phyloP scores from a whole-genome alignment of 2,113 vertebrate genomes.

The Cariama cristata region DNA sequence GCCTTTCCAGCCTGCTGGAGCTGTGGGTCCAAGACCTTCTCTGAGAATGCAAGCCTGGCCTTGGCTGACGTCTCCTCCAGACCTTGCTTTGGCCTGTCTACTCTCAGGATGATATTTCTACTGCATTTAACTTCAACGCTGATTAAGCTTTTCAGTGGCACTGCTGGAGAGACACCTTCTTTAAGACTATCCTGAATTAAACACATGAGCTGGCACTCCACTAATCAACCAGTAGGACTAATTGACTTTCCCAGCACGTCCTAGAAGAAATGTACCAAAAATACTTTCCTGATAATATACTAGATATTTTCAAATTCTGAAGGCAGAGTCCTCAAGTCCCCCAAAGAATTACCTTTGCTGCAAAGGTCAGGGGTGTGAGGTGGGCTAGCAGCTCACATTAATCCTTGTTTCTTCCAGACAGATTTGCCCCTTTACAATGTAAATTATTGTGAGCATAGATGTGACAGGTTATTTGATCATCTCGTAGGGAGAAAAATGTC shows the following conservation, averaged over 20 bases:
- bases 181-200: not conserved
- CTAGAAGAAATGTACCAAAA: not conserved
- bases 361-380: not conserved
- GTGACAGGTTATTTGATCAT: not conserved
- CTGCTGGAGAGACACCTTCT: not conserved
- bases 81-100: not conserved
- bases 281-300: not conserved
- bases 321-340: not conserved
- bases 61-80: not conserved
- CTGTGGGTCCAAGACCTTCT: not conserved
- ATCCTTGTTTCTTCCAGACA: not conserved
- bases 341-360: not conserved
- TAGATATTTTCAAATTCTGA: not conserved
- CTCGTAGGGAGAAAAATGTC: not conserved
- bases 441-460: not conserved
- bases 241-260: not conserved
- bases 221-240: not conserved
- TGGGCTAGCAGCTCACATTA: not conserved
- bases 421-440: not conserved
- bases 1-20: not conserved
- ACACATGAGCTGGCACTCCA: not conserved
- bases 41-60: not conserved
- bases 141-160: not conserved
- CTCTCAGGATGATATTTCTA: not conserved
- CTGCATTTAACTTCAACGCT: not conserved